Percentiles rank a stretch among this genome's conserved stretches.
phyloP scores from a whole-genome alignment of 2,113 vertebrate genomes.

The Nasalis larvatus region DNA sequence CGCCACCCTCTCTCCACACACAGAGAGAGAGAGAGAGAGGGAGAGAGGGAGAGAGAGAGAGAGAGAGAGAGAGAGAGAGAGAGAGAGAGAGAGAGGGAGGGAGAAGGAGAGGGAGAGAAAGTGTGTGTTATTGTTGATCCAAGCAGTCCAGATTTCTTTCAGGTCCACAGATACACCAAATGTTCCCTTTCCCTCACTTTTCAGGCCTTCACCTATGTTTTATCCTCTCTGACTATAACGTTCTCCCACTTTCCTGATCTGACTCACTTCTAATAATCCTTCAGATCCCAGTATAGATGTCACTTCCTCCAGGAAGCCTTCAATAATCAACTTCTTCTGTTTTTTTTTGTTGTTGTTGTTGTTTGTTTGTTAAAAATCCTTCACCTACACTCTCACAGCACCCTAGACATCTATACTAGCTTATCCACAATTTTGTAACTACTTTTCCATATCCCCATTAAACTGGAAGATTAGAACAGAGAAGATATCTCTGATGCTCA shows the following conservation, averaged over 20 bases:
- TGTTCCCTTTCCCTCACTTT: not conserved
- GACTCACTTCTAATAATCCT: not conserved
- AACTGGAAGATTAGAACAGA: not conserved
- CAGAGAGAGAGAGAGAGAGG: too few relatives aligned
- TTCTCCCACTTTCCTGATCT: not conserved
- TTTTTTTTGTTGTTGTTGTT: not conserved
- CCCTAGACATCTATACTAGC: not conserved
- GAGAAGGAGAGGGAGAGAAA: too few relatives aligned
- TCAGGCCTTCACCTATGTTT: not conserved
- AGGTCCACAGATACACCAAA: not conserved
- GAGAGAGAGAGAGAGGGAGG: rapidly evolving
- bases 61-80: too few relatives aligned
- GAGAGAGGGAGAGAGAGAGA: too few relatives aligned
- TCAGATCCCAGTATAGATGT: not conserved
- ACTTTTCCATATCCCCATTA: not conserved
- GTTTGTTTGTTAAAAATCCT: not conserved
- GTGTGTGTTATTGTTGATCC: not conserved
- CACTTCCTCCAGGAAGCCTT: slow-evolving; percentile 15
- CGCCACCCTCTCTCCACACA: not conserved
- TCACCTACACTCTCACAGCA: not conserved
- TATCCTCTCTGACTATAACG: not conserved
- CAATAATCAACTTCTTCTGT: not conserved
- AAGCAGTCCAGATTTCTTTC: slow-evolving; percentile 9
- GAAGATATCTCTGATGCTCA: not conserved
- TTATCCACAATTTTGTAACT: not conserved